Percentiles rank a stretch among this genome's conserved stretches.
Conservation (phyloP, 2,888 invertebrate genomes). For the Andrena marginata region DNA sequence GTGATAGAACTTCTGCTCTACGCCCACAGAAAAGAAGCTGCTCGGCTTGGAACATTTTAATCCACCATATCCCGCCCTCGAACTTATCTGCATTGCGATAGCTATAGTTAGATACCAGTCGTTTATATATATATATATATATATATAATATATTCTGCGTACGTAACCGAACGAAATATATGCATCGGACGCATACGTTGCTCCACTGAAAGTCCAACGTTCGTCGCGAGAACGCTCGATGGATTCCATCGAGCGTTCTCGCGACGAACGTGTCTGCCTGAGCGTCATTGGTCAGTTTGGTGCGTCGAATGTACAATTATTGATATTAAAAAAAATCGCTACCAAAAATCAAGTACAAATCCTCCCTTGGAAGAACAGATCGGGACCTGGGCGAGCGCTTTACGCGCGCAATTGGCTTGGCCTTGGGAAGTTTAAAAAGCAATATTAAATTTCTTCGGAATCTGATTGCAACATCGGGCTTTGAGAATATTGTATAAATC, state of each 20-base stretch:
- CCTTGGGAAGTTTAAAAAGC: too few species aligned
- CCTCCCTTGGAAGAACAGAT: not conserved
- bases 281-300: slow-evolving; percentile 31
- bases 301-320: slow-evolving; percentile 16
- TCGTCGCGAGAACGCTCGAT: not conserved
- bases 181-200: not conserved
- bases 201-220: not conserved
- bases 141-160: not conserved
- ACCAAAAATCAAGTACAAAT: slow-evolving; percentile 38
- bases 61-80: slow-evolving; percentile 2
- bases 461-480: too few species aligned
- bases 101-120: slow-evolving; percentile 9
- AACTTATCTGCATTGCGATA: slow-evolving; percentile 33
- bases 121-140: not conserved
- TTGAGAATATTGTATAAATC: too few species aligned
- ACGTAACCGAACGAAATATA: slow-evolving; percentile 18
- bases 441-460: too few species aligned
- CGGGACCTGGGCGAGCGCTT: not conserved
- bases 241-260: not conserved
- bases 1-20: not conserved
- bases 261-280: slow-evolving; percentile 5
- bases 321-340: slow-evolving; percentile 38
- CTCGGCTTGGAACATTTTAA: not conserved
- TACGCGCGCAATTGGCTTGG: not conserved
- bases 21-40: not conserved